A percentile compares a stretch with the other conserved stretches of the same genome.
Conservation (phyloP, 2,888 invertebrate genomes). For the Chymomyza caudatula region DNA sequence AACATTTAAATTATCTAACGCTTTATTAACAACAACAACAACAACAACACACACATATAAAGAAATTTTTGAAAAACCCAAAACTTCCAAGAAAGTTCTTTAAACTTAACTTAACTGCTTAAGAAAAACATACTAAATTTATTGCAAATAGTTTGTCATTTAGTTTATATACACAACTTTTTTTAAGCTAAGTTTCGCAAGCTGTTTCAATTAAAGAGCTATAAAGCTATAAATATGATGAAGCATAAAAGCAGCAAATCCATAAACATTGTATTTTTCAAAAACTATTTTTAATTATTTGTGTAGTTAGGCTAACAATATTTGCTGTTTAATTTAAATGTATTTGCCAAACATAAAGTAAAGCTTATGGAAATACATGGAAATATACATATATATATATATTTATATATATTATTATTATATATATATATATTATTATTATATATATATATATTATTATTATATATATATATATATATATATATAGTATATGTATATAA, state of each 20-base stretch:
- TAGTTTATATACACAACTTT: neutral
- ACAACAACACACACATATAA: slow-evolving; percentile 12
- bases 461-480: neutral
- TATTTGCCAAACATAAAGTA: neutral
- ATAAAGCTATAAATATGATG: neutral
- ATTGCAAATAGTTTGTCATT: slow-evolving; percentile 2
- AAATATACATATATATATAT: neutral
- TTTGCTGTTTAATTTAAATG: neutral
- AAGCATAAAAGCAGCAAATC: neutral
- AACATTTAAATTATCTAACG: slow-evolving; percentile 35
- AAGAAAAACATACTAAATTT: slow-evolving; percentile 1
- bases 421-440: neutral
- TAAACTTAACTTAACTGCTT: slow-evolving; percentile 45
- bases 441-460: neutral
- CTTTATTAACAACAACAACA: slow-evolving; percentile 47
- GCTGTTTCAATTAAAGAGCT: neutral
- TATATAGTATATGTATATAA: slow-evolving; percentile 1
- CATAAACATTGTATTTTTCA: neutral
- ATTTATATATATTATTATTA: neutral
- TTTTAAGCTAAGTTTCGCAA: neutral
- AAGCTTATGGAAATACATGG: neutral
- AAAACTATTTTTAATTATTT: neutral
- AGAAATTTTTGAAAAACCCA: slow-evolving; percentile 19
- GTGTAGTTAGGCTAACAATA: neutral
- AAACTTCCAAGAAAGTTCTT: slow-evolving; percentile 32